These are phyloP conservation scores for Dasysyrphus tricinctus DNA, from an alignment of 2,888 invertebrate genomes.

Conservation along the genomic window DNA sequence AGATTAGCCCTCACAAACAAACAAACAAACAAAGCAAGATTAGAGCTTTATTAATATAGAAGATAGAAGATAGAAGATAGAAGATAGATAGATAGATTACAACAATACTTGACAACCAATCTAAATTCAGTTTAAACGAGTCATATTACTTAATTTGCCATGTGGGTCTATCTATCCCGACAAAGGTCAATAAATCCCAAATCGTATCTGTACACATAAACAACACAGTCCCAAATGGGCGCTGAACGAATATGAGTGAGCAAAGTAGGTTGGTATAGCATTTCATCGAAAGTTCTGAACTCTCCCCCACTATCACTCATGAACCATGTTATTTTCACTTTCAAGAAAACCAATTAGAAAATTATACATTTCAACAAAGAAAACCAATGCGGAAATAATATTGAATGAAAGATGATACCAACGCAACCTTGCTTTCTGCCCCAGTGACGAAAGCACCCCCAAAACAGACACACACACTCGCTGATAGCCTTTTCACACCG, in stretches of 20 bases:
- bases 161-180: background rate
- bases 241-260: background rate
- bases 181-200: constrained; percentile 14
- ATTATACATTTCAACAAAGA: background rate
- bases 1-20: too few species aligned
- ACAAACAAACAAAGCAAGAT: too few species aligned
- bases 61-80: too few species aligned
- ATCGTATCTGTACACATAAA: background rate
- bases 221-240: background rate
- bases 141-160: background rate
- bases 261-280: background rate
- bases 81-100: background rate
- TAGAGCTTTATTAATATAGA: too few species aligned
- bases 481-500: too few species aligned
- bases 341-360: constrained; percentile 62
- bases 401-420: constrained; percentile 59
- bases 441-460: constrained; percentile 19
- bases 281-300: constrained; percentile 14
- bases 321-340: constrained; percentile 54
- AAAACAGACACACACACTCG: constrained; percentile 7
- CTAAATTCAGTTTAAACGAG: background rate
- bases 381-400: constrained; percentile 38
- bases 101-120: background rate
- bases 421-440: constrained; percentile 50
- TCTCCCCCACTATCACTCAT: background rate